These are phyloP conservation scores for Callocephalon fimbriatum DNA, from an alignment of 2,113 vertebrate genomes.

Conservation along the genomic window DNA sequence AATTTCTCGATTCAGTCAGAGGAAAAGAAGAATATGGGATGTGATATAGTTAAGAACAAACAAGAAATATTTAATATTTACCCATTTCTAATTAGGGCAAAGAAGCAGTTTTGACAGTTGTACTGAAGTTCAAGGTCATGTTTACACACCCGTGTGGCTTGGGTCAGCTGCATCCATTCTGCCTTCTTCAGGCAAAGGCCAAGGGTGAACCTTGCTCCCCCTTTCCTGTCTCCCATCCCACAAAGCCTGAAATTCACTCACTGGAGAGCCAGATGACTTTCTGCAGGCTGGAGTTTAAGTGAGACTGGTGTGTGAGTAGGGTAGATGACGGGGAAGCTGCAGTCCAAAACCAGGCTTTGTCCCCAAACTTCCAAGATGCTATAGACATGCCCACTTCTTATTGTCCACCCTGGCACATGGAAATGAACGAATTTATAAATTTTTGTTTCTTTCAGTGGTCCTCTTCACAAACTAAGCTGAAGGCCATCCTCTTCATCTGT, in stretches of 20 bases:
- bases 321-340: background rate
- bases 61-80: background rate
- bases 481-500: background rate
- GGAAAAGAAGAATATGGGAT: background rate
- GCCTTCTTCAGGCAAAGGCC: background rate
- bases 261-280: background rate
- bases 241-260: background rate
- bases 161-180: background rate
- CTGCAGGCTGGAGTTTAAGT: background rate
- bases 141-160: background rate
- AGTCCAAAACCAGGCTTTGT: background rate
- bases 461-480: background rate
- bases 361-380: background rate
- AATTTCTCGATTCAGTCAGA: background rate
- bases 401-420: background rate
- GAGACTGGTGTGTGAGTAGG: background rate
- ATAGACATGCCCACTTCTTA: background rate
- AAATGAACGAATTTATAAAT: background rate
- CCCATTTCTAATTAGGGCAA: background rate
- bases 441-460: background rate
- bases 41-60: background rate
- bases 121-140: background rate
- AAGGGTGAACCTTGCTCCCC: background rate
- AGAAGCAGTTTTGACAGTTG: background rate
- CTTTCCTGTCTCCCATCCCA: background rate